Evolutionary conservation across 37 sponge, comb jelly and placozoan species (phyloP).

Genomic region (Ephydatia muelleri): DNA sequence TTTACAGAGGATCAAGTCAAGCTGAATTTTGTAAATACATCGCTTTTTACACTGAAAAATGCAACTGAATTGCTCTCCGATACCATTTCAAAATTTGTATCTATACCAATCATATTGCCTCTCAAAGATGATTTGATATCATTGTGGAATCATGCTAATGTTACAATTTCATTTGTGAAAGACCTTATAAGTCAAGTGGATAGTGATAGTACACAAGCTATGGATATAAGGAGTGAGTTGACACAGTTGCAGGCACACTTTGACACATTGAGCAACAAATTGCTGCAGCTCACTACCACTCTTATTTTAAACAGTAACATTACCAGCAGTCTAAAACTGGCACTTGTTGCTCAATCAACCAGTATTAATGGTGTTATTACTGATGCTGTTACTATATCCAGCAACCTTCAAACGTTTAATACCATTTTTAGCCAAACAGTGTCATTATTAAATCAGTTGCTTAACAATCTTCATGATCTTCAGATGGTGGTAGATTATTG

Average conservation of each 20-base stretch:
- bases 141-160: neutral
- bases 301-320: neutral
- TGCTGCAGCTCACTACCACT: neutral
- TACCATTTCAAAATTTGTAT: neutral
- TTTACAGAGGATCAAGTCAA: neutral
- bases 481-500: neutral
- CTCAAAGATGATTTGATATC: neutral
- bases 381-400: neutral
- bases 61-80: neutral
- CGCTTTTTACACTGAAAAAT: neutral
- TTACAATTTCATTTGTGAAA: neutral
- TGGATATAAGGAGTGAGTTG: neutral
- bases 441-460: neutral
- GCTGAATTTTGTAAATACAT: neutral
- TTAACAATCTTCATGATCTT: neutral
- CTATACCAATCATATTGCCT: neutral
- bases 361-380: neutral
- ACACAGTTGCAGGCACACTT: neutral
- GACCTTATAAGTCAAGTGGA: neutral
- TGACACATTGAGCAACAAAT: neutral
- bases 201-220: neutral
- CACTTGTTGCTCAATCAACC: neutral
- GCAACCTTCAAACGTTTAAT: neutral
- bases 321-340: neutral
- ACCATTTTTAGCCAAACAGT: neutral